These are phyloP conservation scores for Mixornis gularis DNA, from an alignment of 2,113 vertebrate genomes.

Conservation along the genomic window DNA sequence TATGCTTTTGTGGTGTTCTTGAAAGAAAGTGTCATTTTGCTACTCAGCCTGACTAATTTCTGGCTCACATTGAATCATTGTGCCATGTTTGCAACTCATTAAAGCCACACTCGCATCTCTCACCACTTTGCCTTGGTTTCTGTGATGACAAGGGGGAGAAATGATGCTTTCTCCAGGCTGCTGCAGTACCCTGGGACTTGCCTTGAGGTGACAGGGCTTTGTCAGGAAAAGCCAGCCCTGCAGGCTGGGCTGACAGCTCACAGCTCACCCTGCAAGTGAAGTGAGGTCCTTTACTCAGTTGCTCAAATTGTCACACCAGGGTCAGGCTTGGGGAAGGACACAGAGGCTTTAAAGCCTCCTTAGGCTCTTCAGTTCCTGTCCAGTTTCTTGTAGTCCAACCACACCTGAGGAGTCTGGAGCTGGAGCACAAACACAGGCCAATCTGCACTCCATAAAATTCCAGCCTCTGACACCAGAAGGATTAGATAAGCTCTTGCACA, in stretches of 20 bases:
- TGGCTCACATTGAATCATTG: constrained; percentile 34
- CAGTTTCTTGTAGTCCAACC: not conserved
- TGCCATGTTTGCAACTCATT: constrained; percentile 12
- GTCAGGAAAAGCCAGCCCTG: not conserved
- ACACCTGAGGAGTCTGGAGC: not conserved
- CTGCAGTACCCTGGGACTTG: not conserved
- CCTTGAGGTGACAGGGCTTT: not conserved
- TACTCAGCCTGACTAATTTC: constrained; percentile 47
- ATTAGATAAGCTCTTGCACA: not conserved
- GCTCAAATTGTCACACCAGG: not conserved
- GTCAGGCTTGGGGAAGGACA: not conserved
- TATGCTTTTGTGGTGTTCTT: constrained; percentile 30
- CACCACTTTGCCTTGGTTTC: not conserved
- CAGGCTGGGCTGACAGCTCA: not conserved
- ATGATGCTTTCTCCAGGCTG: not conserved
- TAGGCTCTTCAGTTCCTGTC: not conserved
- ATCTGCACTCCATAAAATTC: not conserved
- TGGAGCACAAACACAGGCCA: not conserved
- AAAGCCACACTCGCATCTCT: not conserved
- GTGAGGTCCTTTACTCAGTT: not conserved
- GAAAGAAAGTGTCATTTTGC: constrained; percentile 44
- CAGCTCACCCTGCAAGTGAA: not conserved
- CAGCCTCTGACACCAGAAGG: not conserved
- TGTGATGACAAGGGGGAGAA: not conserved
- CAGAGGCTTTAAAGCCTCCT: not conserved